A percentile compares a stretch with the other conserved stretches of the same genome.
Conservation (phyloP, 1,140 invertebrate species). For the Adoxophyes honmai region DNA sequence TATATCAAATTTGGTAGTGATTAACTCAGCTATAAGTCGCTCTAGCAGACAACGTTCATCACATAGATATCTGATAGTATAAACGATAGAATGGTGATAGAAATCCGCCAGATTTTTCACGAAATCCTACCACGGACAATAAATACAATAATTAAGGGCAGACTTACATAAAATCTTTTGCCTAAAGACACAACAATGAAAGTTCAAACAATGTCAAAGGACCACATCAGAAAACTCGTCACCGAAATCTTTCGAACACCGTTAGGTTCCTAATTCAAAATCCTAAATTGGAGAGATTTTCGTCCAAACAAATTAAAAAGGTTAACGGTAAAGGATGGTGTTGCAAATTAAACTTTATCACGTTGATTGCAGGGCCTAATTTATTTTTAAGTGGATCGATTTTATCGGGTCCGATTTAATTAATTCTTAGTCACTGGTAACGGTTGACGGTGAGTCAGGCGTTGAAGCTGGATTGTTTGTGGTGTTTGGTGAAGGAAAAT, state of each 20-base stretch:
- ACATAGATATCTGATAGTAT: too few relatives aligned
- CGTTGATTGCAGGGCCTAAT: conserved; percentile 27
- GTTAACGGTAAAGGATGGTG: conserved; percentile 20
- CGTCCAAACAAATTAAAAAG: conserved; percentile 42
- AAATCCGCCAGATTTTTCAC: too few relatives aligned
- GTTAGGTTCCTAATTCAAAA: conserved; percentile 33
- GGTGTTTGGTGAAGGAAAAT: too few relatives aligned
- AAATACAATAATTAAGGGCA: too few relatives aligned
- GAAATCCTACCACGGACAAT: too few relatives aligned
- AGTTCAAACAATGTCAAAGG: conserved; percentile 9
- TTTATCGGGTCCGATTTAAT: conserved; percentile 61
- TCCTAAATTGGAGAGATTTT: conserved; percentile 54
- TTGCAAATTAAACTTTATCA: conserved; percentile 34
- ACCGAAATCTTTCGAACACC: not conserved
- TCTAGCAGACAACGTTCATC: too few relatives aligned
- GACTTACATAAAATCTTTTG: too few relatives aligned
- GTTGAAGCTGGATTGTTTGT: not conserved
- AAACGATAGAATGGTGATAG: too few relatives aligned
- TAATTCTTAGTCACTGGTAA: conserved; percentile 65
- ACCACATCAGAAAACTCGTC: not conserved
- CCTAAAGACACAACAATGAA: not conserved
- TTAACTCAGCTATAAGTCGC: too few relatives aligned
- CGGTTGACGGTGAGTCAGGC: conserved; percentile 53
- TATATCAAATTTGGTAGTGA: too few relatives aligned
- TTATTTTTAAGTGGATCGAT: conserved; percentile 26